A percentile compares a stretch with the other conserved stretches of the same genome.
Evolutionary conservation across 2,113 vertebrate species (phyloP).

Genomic region (Hippocampus zosterae): DNA sequence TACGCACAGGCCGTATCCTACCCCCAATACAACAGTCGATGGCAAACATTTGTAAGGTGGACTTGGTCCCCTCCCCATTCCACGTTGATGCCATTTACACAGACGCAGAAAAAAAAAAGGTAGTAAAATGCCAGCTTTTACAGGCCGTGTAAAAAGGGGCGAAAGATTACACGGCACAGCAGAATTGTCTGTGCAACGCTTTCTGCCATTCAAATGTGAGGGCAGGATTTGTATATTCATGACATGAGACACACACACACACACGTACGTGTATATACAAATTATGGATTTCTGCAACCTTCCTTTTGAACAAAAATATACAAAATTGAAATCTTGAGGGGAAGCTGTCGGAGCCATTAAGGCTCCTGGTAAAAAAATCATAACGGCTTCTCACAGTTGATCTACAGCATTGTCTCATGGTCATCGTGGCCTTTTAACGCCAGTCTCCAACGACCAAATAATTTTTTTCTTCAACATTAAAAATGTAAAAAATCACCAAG

Average conservation of each 20-base stretch:
- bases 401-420: too few species aligned
- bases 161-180: not conserved
- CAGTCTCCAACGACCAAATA: too few species aligned
- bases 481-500: not conserved
- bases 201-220: slow-evolving; percentile 4
- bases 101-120: not conserved
- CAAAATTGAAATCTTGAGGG: slow-evolving; percentile 14
- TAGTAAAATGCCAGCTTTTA: not conserved
- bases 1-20: not conserved
- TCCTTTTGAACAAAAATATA: slow-evolving; percentile 32
- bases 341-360: slow-evolving; percentile 1
- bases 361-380: not conserved
- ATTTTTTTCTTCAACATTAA: too few species aligned
- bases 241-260: not conserved
- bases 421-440: too few species aligned
- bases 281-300: slow-evolving; percentile 11
- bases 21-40: not conserved
- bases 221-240: not conserved
- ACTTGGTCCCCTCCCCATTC: not conserved
- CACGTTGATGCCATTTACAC: not conserved
- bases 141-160: not conserved
- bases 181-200: slow-evolving; percentile 15
- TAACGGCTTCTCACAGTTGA: not conserved
- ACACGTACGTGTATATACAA: not conserved
- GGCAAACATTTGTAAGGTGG: not conserved